A percentile compares a stretch with the other conserved stretches of the same genome.
Conservation (phyloP, 2,113 vertebrate species). For the Campylorhamphus procurvoides region DNA sequence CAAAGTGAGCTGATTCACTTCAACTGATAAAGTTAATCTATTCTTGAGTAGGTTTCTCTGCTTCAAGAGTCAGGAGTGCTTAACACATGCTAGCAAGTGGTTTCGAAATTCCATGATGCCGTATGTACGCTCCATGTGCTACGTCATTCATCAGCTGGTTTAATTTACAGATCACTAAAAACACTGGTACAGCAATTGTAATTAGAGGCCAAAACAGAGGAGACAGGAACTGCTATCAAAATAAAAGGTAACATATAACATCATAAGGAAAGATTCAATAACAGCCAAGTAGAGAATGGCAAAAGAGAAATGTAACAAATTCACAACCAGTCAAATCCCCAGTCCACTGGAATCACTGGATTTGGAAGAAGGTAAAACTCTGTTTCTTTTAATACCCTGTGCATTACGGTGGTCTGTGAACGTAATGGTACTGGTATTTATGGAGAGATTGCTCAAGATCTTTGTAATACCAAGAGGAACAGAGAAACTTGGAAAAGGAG, state of each 20-base stretch:
- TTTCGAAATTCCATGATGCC: not conserved
- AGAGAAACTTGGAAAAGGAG: not conserved
- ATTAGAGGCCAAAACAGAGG: not conserved
- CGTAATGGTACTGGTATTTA: not conserved
- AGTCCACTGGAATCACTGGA: not conserved
- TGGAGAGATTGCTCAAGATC: not conserved
- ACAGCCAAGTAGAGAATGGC: not conserved
- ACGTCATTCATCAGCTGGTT: not conserved
- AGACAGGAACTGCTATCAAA: not conserved
- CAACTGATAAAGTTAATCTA: not conserved
- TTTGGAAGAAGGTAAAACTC: not conserved
- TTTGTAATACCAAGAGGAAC: not conserved
- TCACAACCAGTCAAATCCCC: not conserved
- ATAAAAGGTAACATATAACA: rapidly evolving
- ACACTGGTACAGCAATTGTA: rapidly evolving
- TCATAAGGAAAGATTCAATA: not conserved
- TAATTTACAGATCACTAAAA: not conserved
- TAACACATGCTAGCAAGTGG: not conserved
- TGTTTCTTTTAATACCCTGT: not conserved
- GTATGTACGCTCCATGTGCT: not conserved
- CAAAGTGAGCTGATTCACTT: not conserved
- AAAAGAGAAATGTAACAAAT: not conserved
- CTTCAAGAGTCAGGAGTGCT: not conserved
- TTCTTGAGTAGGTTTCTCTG: not conserved
- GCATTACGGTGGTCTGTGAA: not conserved